Base-by-base conservation (phyloP, 1,140 invertebrate species). In the Pemphigus obesinymphae region DNA sequence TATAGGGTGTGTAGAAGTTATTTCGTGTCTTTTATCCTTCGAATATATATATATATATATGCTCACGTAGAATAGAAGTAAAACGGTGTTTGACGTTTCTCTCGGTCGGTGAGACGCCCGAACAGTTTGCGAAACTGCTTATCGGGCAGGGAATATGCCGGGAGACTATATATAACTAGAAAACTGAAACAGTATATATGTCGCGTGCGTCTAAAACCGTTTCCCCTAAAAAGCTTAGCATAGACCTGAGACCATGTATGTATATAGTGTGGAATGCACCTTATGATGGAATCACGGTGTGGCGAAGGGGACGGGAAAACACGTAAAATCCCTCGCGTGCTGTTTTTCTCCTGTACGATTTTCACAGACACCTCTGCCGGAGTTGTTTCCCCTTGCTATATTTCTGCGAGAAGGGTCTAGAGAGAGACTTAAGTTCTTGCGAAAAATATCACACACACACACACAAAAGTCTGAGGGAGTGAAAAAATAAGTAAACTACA, bases 261-360 rank as follows among this genome's bases (percentile, higher is more conserved):
- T n/a, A n/a, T n/a, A n/a, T n/a, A n/a, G 5, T n/a, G 23, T 37
- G 43, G 7, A 26, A 26, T 63, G 29, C 58, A 26, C 31, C 66
- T 40, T 66, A 37, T 6, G 13, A n/a, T n/a, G 43, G 37, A 76
- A 76, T 76, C 73, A 45, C 34, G 34, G 34, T 5, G 3, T 10
- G 3, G 43, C 3, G 15, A 23, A 58, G 23, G 75, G 23, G 40
- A 26, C 17, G 29, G 3, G 55, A 80, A 43, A 80, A 63, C 53
- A n/a, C 76, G 34, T 61, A 63, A 73, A 80, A 80, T 80, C 76
- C 76, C 76, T 80, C 7, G 76, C 55, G 76, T 80, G 76, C 76
- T 61, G 76, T 80, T 80, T 76, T 80, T 80, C 76, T 80, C 50
- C 53, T 29, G 3, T 8, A 63, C 17, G 4, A 23, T 6, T 34